Percentiles rank a stretch among this genome's conserved stretches.
phyloP scores from a whole-genome alignment of 2,113 vertebrate genomes.

The Bothrops jararaca region DNA sequence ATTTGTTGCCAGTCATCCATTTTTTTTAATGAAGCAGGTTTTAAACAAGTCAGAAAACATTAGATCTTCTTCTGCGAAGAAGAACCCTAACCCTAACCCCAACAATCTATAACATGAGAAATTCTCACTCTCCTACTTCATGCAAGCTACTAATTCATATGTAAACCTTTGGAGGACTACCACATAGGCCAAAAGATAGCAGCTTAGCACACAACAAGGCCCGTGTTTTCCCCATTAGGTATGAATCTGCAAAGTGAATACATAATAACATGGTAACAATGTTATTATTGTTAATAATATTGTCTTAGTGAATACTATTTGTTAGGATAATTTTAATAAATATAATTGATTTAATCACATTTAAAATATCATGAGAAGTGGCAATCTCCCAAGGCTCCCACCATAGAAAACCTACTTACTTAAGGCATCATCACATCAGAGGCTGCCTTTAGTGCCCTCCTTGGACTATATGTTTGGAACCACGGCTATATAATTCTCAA shows the following conservation, averaged over 20 bases:
- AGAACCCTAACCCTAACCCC: too few relatives aligned
- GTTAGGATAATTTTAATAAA: neutral
- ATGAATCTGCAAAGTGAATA: neutral
- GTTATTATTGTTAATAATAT: neutral
- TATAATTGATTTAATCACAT: neutral
- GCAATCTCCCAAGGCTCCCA: neutral
- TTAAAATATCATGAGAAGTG: neutral
- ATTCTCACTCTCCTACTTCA: neutral
- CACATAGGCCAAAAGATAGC: neutral
- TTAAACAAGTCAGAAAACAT: neutral
- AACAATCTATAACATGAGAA: neutral
- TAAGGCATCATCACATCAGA: neutral
- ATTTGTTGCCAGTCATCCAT: neutral
- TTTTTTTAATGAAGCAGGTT: conserved; percentile 8
- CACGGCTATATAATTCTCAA: neutral
- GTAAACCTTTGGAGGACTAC: neutral
- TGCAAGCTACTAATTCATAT: neutral
- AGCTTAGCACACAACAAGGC: neutral
- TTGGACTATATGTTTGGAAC: neutral
- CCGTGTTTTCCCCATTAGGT: neutral
- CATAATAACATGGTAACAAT: neutral
- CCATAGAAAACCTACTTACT: neutral
- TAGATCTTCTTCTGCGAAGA: neutral
- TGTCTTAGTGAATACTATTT: neutral
- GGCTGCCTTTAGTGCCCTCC: neutral